Evolutionary conservation across 2,888 invertebrate genomes (phyloP).

Genomic region (Polydrusus pterygomalis): DNA sequence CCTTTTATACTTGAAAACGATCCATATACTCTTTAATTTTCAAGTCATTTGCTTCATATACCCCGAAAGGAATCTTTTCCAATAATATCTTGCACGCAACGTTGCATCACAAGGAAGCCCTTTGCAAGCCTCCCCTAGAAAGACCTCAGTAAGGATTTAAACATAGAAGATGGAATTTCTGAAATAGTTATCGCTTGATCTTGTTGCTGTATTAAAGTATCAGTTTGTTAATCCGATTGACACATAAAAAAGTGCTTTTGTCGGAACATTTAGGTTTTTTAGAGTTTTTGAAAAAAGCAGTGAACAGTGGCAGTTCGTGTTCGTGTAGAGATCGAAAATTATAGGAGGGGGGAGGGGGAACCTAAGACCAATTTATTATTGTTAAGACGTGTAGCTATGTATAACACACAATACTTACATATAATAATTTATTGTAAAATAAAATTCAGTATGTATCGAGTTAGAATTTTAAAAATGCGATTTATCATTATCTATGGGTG

Average conservation of each 20-base stretch:
- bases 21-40: constrained; percentile 28
- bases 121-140: neutral
- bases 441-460: no score
- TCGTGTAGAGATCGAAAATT: no score
- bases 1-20: constrained; percentile 12
- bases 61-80: constrained; percentile 30
- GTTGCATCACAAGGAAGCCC: constrained; percentile 17
- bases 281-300: neutral
- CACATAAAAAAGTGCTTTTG: constrained; percentile 62
- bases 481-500: no score
- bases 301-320: neutral
- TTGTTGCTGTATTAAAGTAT: constrained; percentile 60
- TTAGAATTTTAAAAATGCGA: no score
- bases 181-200: constrained; percentile 47
- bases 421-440: no score
- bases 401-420: no score
- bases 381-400: no score
- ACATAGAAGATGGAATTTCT: constrained; percentile 2
- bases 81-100: constrained; percentile 28
- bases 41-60: constrained; percentile 39
- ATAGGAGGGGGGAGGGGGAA: no score
- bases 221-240: constrained; percentile 64
- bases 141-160: neutral
- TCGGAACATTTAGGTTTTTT: constrained; percentile 59
- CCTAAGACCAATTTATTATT: no score